Percentiles rank a stretch among this genome's conserved stretches.
Evolutionary conservation across 2,113 vertebrate genomes (phyloP).

Genomic region (Oriolus oriolus): DNA sequence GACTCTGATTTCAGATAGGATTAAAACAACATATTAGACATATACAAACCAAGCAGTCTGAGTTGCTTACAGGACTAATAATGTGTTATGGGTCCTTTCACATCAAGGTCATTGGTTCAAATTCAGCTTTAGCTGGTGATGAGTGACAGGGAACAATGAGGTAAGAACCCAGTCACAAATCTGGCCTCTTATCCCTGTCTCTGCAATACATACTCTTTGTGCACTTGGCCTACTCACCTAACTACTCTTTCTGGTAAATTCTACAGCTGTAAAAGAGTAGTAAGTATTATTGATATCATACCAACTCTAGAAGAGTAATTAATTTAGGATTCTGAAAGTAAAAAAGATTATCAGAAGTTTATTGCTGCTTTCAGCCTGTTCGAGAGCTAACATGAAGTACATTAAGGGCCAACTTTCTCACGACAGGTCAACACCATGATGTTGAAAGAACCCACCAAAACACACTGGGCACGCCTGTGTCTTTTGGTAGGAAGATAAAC

Average conservation of each 20-base stretch:
- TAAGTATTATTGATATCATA: neutral
- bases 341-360: neutral
- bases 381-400: neutral
- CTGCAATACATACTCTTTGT: neutral
- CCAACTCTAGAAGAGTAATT: neutral
- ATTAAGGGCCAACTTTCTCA: neutral
- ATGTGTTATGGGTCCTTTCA: conserved; percentile 40
- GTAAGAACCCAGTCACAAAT: neutral
- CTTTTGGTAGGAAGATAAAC: neutral
- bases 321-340: neutral
- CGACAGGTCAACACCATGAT: neutral
- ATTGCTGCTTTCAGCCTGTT: neutral
- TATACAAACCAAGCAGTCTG: neutral
- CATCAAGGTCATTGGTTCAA: conserved; percentile 44
- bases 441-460: neutral
- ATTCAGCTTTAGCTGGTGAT: neutral
- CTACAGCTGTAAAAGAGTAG: neutral
- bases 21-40: conserved; percentile 9
- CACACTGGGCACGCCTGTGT: neutral
- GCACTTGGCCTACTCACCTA: neutral
- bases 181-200: neutral
- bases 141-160: conserved; percentile 38
- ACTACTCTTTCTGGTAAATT: neutral
- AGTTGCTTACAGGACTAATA: conserved; percentile 29
- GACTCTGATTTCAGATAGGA: conserved; percentile 1